phyloP scores from a whole-genome alignment of 2,888 invertebrate genomes.

The Neocrepidodera transversa region DNA sequence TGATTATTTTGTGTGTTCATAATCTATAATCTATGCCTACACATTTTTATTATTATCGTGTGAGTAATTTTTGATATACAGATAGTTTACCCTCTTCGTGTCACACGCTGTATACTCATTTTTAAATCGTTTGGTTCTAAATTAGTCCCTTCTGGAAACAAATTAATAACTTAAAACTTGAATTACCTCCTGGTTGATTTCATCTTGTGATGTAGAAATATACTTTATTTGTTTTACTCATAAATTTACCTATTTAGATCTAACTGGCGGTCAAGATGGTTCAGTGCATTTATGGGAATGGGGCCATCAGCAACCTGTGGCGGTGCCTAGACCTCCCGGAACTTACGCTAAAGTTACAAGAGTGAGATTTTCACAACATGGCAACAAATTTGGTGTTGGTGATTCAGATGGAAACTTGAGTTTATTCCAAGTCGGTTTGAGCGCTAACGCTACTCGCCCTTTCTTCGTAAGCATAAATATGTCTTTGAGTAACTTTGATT shows the following conservation, averaged over 20 bases:
- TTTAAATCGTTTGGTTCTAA: too few relatives aligned
- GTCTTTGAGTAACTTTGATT: neutral
- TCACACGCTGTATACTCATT: too few relatives aligned
- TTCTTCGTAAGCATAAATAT: constrained; percentile 78
- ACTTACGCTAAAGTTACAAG: constrained; percentile 95
- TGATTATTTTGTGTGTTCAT: too few relatives aligned
- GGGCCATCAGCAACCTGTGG: constrained; percentile 91
- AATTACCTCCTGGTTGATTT: too few relatives aligned
- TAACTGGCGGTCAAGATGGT: constrained; percentile 95
- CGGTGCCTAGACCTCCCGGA: constrained; percentile 89
- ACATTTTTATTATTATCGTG: too few relatives aligned
- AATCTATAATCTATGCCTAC: too few relatives aligned
- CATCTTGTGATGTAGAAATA: too few relatives aligned
- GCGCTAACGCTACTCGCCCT: constrained; percentile 77
- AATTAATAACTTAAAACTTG: too few relatives aligned
- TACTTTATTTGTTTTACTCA: too few relatives aligned
- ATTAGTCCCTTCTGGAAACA: too few relatives aligned
- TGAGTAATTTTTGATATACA: too few relatives aligned
- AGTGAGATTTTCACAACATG: constrained; percentile 95
- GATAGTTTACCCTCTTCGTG: too few relatives aligned
- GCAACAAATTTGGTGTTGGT: constrained; percentile 97
- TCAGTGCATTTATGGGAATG: constrained; percentile 98
- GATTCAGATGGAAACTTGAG: constrained; percentile 97
- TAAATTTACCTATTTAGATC: constrained; percentile 65
- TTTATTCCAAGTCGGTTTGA: constrained; percentile 90